These are phyloP conservation scores for Python bivittatus DNA, from an alignment of 2,113 vertebrate genomes.

Conservation along the genomic window DNA sequence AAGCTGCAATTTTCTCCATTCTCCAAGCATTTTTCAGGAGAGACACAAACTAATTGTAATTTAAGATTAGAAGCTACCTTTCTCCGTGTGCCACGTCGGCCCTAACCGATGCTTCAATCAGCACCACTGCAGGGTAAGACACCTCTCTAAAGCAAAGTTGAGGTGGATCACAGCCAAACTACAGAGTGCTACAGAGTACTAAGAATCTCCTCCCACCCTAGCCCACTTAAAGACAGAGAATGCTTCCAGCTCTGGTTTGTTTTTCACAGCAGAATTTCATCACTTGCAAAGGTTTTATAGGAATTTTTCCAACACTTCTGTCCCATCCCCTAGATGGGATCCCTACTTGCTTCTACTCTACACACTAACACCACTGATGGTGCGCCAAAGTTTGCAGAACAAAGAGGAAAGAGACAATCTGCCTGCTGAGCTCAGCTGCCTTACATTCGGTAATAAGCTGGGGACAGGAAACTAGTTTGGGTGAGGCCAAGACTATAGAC, in stretches of 20 bases:
- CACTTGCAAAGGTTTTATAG: background rate
- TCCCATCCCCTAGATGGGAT: background rate
- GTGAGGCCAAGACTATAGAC: too few relatives aligned
- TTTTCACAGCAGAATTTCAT: background rate
- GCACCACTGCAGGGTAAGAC: background rate
- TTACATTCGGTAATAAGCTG: too few relatives aligned
- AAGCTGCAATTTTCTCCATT: background rate
- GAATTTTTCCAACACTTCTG: background rate
- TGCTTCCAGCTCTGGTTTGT: background rate
- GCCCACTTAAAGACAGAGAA: background rate
- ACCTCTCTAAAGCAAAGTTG: background rate
- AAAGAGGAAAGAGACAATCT: too few relatives aligned
- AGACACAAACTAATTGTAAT: constrained; percentile 26
- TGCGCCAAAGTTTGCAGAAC: too few relatives aligned
- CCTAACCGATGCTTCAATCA: background rate
- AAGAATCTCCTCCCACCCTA: background rate
- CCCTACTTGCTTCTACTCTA: background rate
- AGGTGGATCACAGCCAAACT: background rate
- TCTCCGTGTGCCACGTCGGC: background rate
- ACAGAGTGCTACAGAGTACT: background rate
- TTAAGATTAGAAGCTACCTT: background rate
- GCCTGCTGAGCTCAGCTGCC: too few relatives aligned
- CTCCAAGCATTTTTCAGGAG: constrained; percentile 3
- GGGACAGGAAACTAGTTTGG: too few relatives aligned
- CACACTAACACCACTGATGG: background rate